Base-by-base conservation (phyloP, 1,140 invertebrate species). In the Oryzaephilus surinamensis region DNA sequence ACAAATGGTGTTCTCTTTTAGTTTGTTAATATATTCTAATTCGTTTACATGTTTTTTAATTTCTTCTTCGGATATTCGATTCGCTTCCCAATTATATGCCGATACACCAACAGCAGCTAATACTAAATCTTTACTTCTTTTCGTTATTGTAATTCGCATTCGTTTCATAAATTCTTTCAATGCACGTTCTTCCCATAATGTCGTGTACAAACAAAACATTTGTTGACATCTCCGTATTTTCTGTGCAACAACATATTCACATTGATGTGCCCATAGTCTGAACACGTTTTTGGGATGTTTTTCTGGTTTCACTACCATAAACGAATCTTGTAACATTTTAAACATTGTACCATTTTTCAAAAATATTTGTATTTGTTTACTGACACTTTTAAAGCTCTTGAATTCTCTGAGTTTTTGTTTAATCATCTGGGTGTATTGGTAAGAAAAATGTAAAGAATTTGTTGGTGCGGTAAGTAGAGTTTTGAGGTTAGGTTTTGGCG, bases 211-310 rank as follows among this genome's bases (percentile, higher is more conserved):
- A 21, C 65, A 65, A 43, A 77, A 66, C 48, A 79, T 64, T 45
- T 79, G 76, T 44, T 77, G 66, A 11, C 70, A 66, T 21, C 74
- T 65, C 26, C 73, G 59, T 1, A 78, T 54, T 10, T 72, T 63
- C 49, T 79, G 74, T 4, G 74, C 76, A 13, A 74, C 45, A 3
- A 79, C 69, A 42, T 69, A 78, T 58, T 79, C 74, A 46, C 72
- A 76, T 45, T 79, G 76, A 46, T 61, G 64, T 4, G 63, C 60
- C 64, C 75, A 79, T 27, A 64, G 53, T 45, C 63, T 63, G 8
- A 72, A 47, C 7, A 70, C 57, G 19, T 58, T 62, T 11, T 56
- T 50, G 6, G 69, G 62, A 38, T 62, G 56, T 50, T 67, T 67
- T 8, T 30, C 24, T 32, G 30, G n/a, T 3, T 23, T 24, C 11